A percentile compares a stretch with the other conserved stretches of the same genome.
Conservation (phyloP, 2,113 vertebrate species). For the Forbesichthys agassizii region DNA sequence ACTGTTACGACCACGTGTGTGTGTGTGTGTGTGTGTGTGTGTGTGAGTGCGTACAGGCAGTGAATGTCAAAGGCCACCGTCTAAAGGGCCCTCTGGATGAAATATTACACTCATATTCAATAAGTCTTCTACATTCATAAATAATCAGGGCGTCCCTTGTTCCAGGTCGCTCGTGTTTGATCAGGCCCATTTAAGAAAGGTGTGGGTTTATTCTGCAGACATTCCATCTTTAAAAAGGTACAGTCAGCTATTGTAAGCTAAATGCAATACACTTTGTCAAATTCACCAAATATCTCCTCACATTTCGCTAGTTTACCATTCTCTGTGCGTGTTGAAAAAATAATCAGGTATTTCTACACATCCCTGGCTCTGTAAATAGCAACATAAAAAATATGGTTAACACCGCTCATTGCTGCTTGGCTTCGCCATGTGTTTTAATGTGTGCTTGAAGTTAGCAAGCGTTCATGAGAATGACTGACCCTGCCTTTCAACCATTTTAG, state of each 20-base stretch:
- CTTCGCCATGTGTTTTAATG: too few species aligned
- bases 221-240: not conserved
- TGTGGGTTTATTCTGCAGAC: not conserved
- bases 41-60: not conserved
- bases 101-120: not conserved
- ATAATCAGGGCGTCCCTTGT: not conserved
- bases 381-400: too few species aligned
- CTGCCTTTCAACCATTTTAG: not conserved
- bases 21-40: not conserved
- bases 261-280: too few species aligned
- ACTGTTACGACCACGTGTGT: not conserved
- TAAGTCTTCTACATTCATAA: constrained; percentile 11
- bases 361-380: too few species aligned
- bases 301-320: too few species aligned
- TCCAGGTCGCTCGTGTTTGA: constrained; percentile 1
- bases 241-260: too few species aligned
- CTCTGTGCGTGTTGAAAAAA: too few species aligned
- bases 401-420: too few species aligned
- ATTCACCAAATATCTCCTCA: too few species aligned
- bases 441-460: too few species aligned
- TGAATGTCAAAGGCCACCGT: not conserved
- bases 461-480: not conserved
- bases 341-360: too few species aligned
- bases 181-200: constrained; percentile 1
- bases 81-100: not conserved